Percentiles rank a stretch among this genome's conserved stretches.
Evolutionary conservation across 2,888 invertebrate genomes (phyloP).

Genomic region (Aleiodes leptofemur): DNA sequence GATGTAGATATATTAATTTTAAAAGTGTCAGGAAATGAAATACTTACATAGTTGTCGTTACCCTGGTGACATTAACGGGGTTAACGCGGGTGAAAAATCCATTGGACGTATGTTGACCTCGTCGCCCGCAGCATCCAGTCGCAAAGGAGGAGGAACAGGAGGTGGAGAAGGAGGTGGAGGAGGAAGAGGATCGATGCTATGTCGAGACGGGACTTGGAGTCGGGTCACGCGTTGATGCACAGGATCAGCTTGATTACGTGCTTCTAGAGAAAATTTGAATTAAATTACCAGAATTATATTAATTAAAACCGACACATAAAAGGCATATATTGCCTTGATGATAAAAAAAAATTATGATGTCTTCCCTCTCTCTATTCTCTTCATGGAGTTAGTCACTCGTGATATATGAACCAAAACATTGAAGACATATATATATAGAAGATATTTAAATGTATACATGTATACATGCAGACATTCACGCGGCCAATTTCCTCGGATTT

Average conservation of each 20-base stretch:
- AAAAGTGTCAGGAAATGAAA: conserved; percentile 17
- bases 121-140: conserved; percentile 36
- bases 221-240: conserved; percentile 30
- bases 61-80: conserved; percentile 18
- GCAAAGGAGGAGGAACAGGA: conserved; percentile 33
- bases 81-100: conserved; percentile 22
- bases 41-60: neutral
- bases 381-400: conserved; percentile 23
- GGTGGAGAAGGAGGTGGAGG: conserved; percentile 34
- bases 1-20: conserved; percentile 5
- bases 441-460: neutral
- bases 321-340: neutral
- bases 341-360: conserved; percentile 9
- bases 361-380: neutral
- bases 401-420: conserved; percentile 35
- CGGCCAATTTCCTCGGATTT: conserved; percentile 38
- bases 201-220: conserved; percentile 37
- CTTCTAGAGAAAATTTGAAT: conserved; percentile 17
- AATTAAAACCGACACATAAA: neutral
- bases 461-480: conserved; percentile 19
- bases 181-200: conserved; percentile 39
- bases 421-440: neutral
- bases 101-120: conserved; percentile 36
- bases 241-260: conserved; percentile 22
- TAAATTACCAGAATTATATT: neutral